Evolutionary conservation across 2,113 vertebrate species (phyloP).

Genomic region (Aphelocoma coerulescens): DNA sequence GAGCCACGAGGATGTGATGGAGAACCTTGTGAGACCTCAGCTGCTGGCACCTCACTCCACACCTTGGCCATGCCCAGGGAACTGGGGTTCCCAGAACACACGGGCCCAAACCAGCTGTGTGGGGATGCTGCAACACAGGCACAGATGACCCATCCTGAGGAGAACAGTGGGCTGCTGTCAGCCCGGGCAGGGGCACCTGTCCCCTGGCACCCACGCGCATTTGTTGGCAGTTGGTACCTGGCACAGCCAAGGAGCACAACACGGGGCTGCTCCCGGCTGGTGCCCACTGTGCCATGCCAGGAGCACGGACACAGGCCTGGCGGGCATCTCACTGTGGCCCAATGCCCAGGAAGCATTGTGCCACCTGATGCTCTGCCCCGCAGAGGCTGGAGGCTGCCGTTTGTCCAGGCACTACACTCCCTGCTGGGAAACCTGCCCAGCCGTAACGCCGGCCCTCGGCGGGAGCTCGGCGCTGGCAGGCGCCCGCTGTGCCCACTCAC

Average conservation of each 20-base stretch:
- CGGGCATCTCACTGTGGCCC: neutral
- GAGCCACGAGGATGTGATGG: neutral
- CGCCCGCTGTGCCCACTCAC: neutral
- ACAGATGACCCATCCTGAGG: neutral
- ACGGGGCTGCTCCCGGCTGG: fast-evolving
- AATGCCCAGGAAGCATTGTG: fast-evolving
- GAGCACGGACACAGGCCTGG: neutral
- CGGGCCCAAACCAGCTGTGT: fast-evolving
- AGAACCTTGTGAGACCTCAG: neutral
- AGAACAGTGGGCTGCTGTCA: neutral
- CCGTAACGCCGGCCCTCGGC: fast-evolving
- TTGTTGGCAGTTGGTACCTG: neutral
- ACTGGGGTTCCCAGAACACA: neutral
- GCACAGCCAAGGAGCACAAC: neutral
- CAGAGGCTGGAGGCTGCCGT: neutral
- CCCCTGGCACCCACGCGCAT: fast-evolving
- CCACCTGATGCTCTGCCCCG: neutral
- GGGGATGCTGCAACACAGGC: neutral
- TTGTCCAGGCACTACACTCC: neutral
- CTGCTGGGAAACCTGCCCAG: neutral
- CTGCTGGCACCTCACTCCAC: neutral
- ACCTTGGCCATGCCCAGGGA: neutral
- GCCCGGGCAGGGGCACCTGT: fast-evolving
- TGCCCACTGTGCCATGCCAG: fast-evolving
- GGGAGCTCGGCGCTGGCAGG: neutral